Base-by-base conservation (phyloP, 1,140 invertebrate species). In the Tetramorium parvispinum region DNA sequence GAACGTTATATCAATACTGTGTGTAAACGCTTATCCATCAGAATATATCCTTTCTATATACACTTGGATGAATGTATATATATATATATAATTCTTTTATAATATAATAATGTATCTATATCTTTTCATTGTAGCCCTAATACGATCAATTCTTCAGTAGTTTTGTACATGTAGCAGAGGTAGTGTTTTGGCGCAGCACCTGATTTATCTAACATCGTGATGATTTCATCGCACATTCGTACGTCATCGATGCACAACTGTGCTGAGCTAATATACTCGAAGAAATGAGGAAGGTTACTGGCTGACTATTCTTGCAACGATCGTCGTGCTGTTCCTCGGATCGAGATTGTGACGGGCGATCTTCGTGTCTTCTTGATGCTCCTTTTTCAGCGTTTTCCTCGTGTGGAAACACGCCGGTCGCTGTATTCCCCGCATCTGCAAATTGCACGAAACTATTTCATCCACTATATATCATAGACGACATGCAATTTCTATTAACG, bases 141-240 rank as follows among this genome's bases (percentile, higher is more conserved):
- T 87, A 91, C 90, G 75, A 86, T 91, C 78, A 91, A 93, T 93
- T 93, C 91, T 92, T 81, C 63, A 40, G 86, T 92, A 65, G 79
- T 76, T 95, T 95, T 95, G 94, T 95, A 95, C 93, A 94, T 90
- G 68, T 92, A 92, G 78, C 85, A 90, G 94, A 95, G 94, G 93
- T 94, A 94, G 94, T 92, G 88, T 92, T 93, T 94, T 89, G 92
- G 92, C 89, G 87, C 91, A 94, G 93, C 93, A 93, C 93, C 91
- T 83, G 85, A 65, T 83, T 88, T 88, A 86, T 87, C 65, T 81
- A 89, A 85, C 88, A 87, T 93, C 77, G 87, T 92, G 81, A 90
- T 78, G 77, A 89, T 81, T 79, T 85, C 61, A 37, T 88, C 77
- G 37, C 55, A 83, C 61, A 46, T 77, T 51, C 24, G 40, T 61